A percentile compares a stretch with the other conserved stretches of the same genome.
Evolutionary conservation across 2,888 invertebrate genomes (phyloP).

Genomic region (Bursaphelenchus okinawaensis): DNA sequence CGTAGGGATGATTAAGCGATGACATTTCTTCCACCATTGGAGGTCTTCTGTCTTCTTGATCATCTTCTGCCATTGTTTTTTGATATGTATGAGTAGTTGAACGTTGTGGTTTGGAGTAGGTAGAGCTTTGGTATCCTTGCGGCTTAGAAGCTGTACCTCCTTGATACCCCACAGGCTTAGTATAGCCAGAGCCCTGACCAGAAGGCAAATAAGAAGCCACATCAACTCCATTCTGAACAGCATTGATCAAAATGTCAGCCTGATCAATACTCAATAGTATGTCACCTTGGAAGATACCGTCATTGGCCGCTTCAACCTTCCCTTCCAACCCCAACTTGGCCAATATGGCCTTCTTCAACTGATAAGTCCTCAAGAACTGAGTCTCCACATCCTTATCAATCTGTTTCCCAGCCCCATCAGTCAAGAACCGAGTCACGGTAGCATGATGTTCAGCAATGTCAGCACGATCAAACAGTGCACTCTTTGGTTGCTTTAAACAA

Average conservation of each 20-base stretch:
- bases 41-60: too few relatives aligned
- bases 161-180: too few relatives aligned
- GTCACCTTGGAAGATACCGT: constrained; percentile 54
- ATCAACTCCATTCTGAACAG: constrained; percentile 28
- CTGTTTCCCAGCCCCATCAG: constrained; percentile 1
- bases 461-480: constrained; percentile 13
- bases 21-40: too few relatives aligned
- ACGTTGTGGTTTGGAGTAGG: too few relatives aligned
- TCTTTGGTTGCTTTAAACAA: neutral
- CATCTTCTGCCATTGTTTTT: too few relatives aligned
- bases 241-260: constrained; percentile 46
- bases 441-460: constrained; percentile 20
- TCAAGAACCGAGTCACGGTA: constrained; percentile 7
- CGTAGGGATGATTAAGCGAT: neutral
- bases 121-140: too few relatives aligned
- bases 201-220: neutral
- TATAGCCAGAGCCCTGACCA: neutral
- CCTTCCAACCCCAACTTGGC: constrained; percentile 43
- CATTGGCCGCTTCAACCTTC: constrained; percentile 44
- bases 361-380: constrained; percentile 44
- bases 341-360: constrained; percentile 49
- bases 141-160: too few relatives aligned
- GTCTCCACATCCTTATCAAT: constrained; percentile 30
- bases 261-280: constrained; percentile 49
- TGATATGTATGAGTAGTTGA: too few relatives aligned